Evolutionary conservation across 2,888 invertebrate genomes (phyloP), one percentile per base, ranked within the genome.

Genomic region (Hydrotaea cyrtoneurina): DNA sequence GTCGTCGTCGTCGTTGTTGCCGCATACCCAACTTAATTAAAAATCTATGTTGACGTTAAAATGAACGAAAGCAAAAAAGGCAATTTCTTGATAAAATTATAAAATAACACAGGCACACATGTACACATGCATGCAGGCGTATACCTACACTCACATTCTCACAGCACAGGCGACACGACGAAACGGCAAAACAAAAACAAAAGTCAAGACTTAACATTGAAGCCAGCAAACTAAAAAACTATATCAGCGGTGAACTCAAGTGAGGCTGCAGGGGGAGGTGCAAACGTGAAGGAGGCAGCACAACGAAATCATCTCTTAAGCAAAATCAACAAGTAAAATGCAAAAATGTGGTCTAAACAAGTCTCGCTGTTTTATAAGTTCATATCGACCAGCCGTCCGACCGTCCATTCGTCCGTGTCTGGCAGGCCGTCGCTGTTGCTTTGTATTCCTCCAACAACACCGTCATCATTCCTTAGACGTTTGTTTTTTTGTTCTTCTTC

Each of bases 321-420:
- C 72, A 81, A 84, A 85, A 81, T 85, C 84, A 85, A 85, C 84
- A 85, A 85, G 84, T 85, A 79, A 82, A 82, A 85, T 85, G 84
- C 84, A 85, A 85, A 85, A 85, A 85, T 85, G 84, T 82, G 82
- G 84, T 85, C 82, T 83, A 83, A 83, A 80, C 80, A 86, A 81
- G 80, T 82, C 85, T 86, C 55, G 59, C 36, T 82, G 66, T 78
- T 78, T 80, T 74, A 66, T 53, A 50, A 62, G 55, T 66, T 66
- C 77, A 75, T 80, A 62, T 66, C 39, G 66, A 36, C 26, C 17
- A 39, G 15, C 19, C 17, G 55, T 26, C 15, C 43, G 43, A 13
- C n/a, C 43, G 46, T 21, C 19, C 66, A 13, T 19, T 13, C 8
- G 69, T 43, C 39, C 31, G n/a, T 31, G 59, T 15, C 31, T 59